Evolutionary conservation across 2,113 vertebrate genomes (phyloP).

Genomic region (Vulpes ferrilata): DNA sequence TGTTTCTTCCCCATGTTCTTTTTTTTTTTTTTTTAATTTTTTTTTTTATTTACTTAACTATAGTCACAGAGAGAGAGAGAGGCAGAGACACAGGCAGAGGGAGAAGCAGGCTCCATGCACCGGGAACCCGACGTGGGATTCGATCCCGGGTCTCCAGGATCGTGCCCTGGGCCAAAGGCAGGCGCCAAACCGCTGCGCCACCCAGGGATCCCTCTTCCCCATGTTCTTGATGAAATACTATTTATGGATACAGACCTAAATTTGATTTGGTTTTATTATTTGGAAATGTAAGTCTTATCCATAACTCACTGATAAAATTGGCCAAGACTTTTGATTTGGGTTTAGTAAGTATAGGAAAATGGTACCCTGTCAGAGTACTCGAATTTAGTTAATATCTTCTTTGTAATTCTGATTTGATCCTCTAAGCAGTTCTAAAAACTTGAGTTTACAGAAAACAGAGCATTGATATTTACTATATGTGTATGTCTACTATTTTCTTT

Average conservation of each 20-base stretch:
- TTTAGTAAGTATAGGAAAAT: slow-evolving; percentile 42
- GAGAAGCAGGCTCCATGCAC: no score
- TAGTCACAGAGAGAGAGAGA: no score
- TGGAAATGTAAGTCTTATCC: slow-evolving; percentile 29
- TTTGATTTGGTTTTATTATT: slow-evolving; percentile 49
- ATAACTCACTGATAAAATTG: slow-evolving; percentile 45
- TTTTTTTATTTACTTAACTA: no score
- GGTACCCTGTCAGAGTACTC: not conserved
- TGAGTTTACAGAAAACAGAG: not conserved
- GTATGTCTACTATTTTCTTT: not conserved
- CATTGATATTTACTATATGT: not conserved
- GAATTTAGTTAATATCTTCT: not conserved
- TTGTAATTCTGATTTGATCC: not conserved
- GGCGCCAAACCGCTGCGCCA: no score
- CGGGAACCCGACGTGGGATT: no score
- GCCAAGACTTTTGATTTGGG: slow-evolving; percentile 38
- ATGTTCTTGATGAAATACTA: slow-evolving; percentile 23
- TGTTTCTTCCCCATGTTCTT: not conserved
- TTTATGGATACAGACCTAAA: not conserved
- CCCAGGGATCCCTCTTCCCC: not conserved
- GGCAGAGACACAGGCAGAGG: no score
- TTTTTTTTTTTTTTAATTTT: no score
- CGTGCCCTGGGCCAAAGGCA: no score
- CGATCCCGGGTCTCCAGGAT: no score
- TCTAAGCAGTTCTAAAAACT: not conserved